Conservation (phyloP, 2,888 invertebrate species). For the Calameuta pallipes region DNA sequence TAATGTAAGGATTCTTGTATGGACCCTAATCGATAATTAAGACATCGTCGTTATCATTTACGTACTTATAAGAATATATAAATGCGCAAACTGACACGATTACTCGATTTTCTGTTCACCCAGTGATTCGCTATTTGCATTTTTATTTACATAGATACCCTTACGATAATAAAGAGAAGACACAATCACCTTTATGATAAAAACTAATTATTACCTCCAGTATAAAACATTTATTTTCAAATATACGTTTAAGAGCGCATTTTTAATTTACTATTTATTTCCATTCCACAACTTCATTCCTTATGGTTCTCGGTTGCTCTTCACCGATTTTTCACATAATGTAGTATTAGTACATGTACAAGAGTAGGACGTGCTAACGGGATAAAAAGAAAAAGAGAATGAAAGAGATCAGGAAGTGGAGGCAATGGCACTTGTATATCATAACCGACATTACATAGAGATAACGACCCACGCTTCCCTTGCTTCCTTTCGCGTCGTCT, state of each 20-base stretch:
- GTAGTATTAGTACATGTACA: neutral
- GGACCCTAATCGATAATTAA: neutral
- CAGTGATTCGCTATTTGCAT: neutral
- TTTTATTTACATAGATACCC: neutral
- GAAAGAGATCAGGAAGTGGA: slow-evolving; percentile 33
- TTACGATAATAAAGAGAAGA: neutral
- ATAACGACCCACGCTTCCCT: slow-evolving; percentile 51
- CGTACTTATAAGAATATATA: slow-evolving; percentile 12
- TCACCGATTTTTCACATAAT: neutral
- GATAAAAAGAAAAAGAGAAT: slow-evolving; percentile 14
- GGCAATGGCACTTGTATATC: slow-evolving; percentile 45
- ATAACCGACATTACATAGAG: slow-evolving; percentile 43
- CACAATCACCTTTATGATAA: neutral
- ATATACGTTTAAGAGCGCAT: too few relatives aligned
- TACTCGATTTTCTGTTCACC: neutral
- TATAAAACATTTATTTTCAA: too few relatives aligned
- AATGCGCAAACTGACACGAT: neutral
- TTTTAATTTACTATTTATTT: too few relatives aligned
- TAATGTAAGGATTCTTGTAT: neutral
- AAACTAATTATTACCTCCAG: too few relatives aligned
- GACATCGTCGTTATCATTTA: neutral
- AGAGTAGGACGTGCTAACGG: neutral
- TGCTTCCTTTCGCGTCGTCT: slow-evolving; percentile 41
- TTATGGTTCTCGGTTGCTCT: neutral
- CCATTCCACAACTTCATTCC: too few relatives aligned